phyloP scores from a whole-genome alignment of 2,888 invertebrate species.

The Synergus umbraculus region DNA sequence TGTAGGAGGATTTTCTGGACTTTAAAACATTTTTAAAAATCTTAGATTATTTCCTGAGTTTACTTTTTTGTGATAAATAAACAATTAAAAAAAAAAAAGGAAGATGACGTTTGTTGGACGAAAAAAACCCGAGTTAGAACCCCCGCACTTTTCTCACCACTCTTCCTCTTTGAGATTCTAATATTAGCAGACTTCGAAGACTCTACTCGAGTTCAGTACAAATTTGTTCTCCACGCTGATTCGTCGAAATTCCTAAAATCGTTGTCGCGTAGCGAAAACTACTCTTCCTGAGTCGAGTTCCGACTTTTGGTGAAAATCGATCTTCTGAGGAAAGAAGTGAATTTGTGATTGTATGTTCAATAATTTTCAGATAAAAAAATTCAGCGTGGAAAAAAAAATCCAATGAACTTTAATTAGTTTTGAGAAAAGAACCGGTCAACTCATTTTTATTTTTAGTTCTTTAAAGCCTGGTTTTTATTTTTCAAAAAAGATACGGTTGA shows the following conservation, averaged over 20 bases:
- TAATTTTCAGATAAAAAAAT: background rate
- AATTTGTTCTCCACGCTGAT: conserved; percentile 58
- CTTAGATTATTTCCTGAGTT: too few relatives aligned
- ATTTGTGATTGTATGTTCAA: conserved; percentile 6
- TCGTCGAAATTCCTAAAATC: conserved; percentile 47
- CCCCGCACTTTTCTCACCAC: background rate
- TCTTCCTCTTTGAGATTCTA: conserved; percentile 57
- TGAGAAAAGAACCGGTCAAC: background rate
- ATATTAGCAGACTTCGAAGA: conserved; percentile 69
- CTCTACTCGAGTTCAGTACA: conserved; percentile 65
- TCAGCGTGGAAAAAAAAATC: background rate
- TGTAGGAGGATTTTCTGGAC: background rate
- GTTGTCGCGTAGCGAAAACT: conserved; percentile 16
- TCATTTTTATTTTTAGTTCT: too few relatives aligned
- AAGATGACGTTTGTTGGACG: background rate
- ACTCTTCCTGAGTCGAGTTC: background rate
- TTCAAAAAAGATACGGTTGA: too few relatives aligned
- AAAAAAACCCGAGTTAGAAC: conserved; percentile 23
- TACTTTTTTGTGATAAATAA: background rate
- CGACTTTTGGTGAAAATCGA: background rate
- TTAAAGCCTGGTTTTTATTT: too few relatives aligned
- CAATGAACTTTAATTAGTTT: background rate
- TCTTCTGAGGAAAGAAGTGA: background rate
- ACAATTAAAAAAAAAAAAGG: background rate
- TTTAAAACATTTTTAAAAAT: too few relatives aligned